Base-by-base conservation (phyloP, 2,113 vertebrate genomes). In the Microcebus lehilahytsara region DNA sequence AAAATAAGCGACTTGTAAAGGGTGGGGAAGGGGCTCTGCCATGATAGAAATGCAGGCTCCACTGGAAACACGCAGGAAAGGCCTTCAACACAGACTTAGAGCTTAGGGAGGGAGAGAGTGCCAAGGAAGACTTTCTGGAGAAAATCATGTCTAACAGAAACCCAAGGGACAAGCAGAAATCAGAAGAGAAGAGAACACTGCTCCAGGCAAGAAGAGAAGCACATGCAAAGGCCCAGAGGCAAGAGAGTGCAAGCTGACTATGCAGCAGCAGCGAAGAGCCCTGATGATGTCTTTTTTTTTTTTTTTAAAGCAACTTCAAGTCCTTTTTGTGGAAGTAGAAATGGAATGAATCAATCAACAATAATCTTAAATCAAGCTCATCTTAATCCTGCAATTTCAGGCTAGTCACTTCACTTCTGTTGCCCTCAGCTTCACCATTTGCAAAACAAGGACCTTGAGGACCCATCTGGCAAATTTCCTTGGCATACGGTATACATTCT, bases 11-110 rank as follows among this genome's bases (percentile, higher is more conserved):
- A 9, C 49, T 81, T 56, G 27, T 23, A 40, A 67, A 89, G 42
- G 32, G 10, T 17, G 17, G 2, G n/a, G 46, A 51, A 72, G 2
- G 32, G 32, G 40, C n/a, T 85, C 8, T 23, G 25, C 69, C n/a
- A 66, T 34, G 56, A 66, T 32, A 58, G 72, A 89, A 80, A 66
- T 4, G 8, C 13, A 4, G 30, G 72, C n/a, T 46, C 37, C 62
- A 75, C 79, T 53, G 51, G 42, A 95, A 66, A 91, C 22, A 49
- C 89, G 30, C 25, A 67, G 51, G 83, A 77, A 84, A 87, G 74
- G 67, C 30, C 23, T 16, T 25, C 16, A 4, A 5, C 23, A 51
- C 6, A 66, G 27, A 69, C 14, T 6, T 3, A 1, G 7, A 5
- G 22, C 60, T 20, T 27, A 10, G 27, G 22, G 51, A 64, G 34